Evolutionary conservation across 2,797 vertebrate species (phyloP).

Genomic region (Valencia hispanica): DNA sequence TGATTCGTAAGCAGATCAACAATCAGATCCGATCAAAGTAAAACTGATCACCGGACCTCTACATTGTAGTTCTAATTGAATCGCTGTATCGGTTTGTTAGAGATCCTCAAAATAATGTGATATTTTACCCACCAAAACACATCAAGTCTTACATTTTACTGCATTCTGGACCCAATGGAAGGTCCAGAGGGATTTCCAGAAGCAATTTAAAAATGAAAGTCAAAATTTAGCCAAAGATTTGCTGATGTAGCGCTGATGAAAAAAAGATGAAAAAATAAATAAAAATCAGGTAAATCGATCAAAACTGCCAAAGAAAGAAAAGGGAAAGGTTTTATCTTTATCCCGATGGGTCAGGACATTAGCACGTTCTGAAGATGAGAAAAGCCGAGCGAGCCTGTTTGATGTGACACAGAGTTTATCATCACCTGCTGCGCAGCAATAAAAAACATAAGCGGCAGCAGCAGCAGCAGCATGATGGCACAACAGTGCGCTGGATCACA

Average conservation of each 20-base stretch:
- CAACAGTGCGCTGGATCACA: not conserved
- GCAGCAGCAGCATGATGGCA: conserved; percentile 15
- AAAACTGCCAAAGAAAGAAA: conserved; percentile 33
- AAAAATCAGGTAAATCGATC: conserved; percentile 18
- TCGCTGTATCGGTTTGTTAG: not conserved
- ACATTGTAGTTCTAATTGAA: not conserved
- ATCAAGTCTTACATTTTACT: not conserved
- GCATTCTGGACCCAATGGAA: not conserved
- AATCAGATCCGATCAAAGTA: not conserved
- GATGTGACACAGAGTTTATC: conserved; percentile 30
- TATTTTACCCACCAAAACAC: not conserved
- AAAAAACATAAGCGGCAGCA: conserved; percentile 19
- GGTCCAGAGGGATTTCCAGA: not conserved
- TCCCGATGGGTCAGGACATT: conserved; percentile 33
- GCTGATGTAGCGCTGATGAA: not conserved
- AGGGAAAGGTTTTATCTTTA: conserved; percentile 5
- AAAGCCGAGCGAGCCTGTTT: conserved; percentile 23
- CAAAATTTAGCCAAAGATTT: not conserved
- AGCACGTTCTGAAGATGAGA: conserved; percentile 26
- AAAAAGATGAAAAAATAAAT: no score
- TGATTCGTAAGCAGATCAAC: not conserved
- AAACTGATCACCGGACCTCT: not conserved
- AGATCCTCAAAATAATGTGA: no score
- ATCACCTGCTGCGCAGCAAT: conserved; percentile 36
- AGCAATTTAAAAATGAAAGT: not conserved